Evolutionary conservation across 2,113 vertebrate species (phyloP).

Genomic region (Neogale vison): DNA sequence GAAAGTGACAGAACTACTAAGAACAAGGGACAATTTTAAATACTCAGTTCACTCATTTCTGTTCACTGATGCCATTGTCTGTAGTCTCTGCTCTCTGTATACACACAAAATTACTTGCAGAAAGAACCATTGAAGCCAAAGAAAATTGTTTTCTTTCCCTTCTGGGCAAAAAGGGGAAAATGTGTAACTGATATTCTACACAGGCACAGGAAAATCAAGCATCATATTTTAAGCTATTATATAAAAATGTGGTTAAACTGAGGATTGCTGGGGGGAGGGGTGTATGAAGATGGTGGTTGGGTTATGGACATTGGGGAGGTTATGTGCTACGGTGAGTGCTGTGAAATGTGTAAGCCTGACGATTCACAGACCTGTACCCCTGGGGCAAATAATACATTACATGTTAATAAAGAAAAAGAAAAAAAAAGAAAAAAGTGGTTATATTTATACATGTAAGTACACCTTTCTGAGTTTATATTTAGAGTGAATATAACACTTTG

Average conservation of each 20-base stretch:
- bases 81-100: not conserved
- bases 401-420: no score
- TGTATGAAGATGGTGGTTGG: no score
- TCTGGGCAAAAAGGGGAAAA: not conserved
- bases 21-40: not conserved
- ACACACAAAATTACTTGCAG: not conserved
- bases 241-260: conserved; percentile 19
- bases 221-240: conserved; percentile 29
- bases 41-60: not conserved
- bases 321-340: no score
- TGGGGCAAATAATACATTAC: no score
- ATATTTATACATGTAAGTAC: conserved; percentile 24
- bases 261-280: no score
- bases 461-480: conserved; percentile 44
- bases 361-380: no score
- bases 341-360: no score
- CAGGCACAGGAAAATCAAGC: not conserved
- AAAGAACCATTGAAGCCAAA: not conserved
- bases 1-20: not conserved
- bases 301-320: no score
- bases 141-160: not conserved
- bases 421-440: not conserved
- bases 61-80: not conserved
- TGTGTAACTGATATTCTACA: not conserved
- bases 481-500: conserved; percentile 27